Evolutionary conservation across 2,113 vertebrate genomes (phyloP).

Genomic region (Gnathonemus echidnorhynchus): DNA sequence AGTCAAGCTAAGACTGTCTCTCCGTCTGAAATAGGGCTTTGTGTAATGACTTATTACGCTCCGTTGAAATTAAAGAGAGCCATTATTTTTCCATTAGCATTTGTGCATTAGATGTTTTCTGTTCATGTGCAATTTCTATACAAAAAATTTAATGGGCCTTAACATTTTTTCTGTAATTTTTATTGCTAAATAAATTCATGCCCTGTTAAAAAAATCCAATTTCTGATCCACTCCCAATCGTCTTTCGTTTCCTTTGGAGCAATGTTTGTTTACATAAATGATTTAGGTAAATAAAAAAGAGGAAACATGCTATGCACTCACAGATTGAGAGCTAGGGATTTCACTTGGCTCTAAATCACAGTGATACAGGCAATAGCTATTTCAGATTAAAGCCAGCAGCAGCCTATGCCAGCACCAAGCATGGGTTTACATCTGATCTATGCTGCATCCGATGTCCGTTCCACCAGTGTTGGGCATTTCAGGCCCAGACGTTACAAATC

Average conservation of each 20-base stretch:
- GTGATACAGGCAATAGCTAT: not conserved
- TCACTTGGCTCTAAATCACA: not conserved
- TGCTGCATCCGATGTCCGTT: not conserved
- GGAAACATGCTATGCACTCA: not conserved
- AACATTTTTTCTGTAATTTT: not conserved
- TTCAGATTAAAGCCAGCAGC: not conserved
- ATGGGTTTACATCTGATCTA: not conserved
- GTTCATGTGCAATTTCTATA: slow-evolving; percentile 2
- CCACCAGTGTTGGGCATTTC: not conserved
- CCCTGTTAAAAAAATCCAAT: not conserved
- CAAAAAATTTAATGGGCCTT: not conserved
- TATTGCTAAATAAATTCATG: slow-evolving; percentile 1
- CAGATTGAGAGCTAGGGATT: not conserved
- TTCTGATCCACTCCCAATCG: not conserved
- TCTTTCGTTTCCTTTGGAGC: not conserved
- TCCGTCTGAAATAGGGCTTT: not conserved
- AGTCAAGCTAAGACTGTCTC: not conserved
- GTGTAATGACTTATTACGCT: slow-evolving; percentile 10
- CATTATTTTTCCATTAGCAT: slow-evolving; percentile 7
- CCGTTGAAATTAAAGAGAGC: not conserved
- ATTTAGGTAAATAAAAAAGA: not conserved
- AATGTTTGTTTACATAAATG: not conserved
- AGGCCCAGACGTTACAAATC: not conserved
- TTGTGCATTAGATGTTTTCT: slow-evolving; percentile 7
- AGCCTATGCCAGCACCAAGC: not conserved